A percentile compares a stretch with the other conserved stretches of the same genome.
Conservation (phyloP, 1,140 invertebrate species). For the Zaprionus capensis region DNA sequence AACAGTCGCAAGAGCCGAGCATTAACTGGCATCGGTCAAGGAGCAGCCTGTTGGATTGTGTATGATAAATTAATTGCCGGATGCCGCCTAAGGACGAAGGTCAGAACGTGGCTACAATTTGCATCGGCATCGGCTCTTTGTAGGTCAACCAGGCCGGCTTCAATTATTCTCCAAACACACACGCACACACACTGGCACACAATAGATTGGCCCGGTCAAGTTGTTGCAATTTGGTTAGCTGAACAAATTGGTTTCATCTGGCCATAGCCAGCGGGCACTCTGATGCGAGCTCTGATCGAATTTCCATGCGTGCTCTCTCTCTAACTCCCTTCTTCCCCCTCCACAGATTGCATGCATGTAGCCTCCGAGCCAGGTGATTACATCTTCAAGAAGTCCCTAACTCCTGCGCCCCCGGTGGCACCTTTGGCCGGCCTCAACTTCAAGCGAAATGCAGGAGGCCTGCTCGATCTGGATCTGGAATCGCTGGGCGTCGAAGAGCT, state of each 20-base stretch:
- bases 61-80: constrained; percentile 77
- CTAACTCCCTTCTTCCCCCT: not conserved
- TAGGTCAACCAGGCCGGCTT: constrained; percentile 54
- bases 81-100: constrained; percentile 9
- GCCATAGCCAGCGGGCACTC: constrained; percentile 19
- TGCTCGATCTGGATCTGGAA: constrained; percentile 63
- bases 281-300: not conserved
- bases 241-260: constrained; percentile 61
- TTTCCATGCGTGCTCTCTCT: not conserved
- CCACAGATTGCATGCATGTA: constrained; percentile 93
- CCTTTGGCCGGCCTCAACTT: constrained; percentile 52
- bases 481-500: constrained; percentile 24
- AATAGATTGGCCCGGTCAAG: constrained; percentile 20
- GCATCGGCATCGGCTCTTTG: constrained; percentile 24
- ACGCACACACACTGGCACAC: constrained; percentile 9
- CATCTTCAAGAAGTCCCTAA: constrained; percentile 88
- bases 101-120: constrained; percentile 38
- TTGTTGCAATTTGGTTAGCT: constrained; percentile 50
- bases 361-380: constrained; percentile 91
- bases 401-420: constrained; percentile 12
- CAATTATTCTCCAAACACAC: constrained; percentile 33
- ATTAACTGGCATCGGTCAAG: constrained; percentile 59
- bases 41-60: constrained; percentile 33
- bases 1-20: constrained; percentile 53
- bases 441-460: constrained; percentile 40